A percentile compares a stretch with the other conserved stretches of the same genome.
Conservation (phyloP, 2,888 invertebrate genomes). For the Nineta flava region DNA sequence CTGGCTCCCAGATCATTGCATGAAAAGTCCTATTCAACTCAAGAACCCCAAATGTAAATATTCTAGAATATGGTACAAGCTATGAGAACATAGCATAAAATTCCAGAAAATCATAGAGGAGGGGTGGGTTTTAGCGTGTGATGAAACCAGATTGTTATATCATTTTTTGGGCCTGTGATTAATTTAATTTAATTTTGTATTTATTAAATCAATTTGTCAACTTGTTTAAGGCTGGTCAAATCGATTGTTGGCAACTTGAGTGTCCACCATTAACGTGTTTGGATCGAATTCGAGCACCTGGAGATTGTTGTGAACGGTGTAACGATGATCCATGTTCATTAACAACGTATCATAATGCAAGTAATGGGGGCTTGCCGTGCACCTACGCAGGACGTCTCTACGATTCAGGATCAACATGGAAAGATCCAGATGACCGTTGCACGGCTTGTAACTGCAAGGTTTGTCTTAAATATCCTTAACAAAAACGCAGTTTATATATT, state of each 20-base stretch:
- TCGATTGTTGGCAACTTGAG: constrained; percentile 77
- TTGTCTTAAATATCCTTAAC: constrained; percentile 20
- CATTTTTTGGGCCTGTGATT: not conserved
- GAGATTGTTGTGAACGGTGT: constrained; percentile 57
- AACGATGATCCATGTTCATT: constrained; percentile 40
- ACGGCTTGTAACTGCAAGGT: constrained; percentile 61
- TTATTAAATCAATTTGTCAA: constrained; percentile 30
- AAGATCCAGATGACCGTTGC: constrained; percentile 45
- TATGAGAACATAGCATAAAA: too few species aligned
- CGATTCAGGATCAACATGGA: constrained; percentile 40
- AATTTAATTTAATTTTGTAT: constrained; percentile 12
- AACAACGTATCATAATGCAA: constrained; percentile 21
- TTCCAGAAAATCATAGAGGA: too few species aligned
- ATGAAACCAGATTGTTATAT: not conserved
- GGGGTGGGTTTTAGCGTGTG: not conserved
- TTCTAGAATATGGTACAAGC: too few species aligned
- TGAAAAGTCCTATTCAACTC: too few species aligned
- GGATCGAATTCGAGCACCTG: constrained; percentile 42
- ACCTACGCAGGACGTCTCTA: constrained; percentile 41
- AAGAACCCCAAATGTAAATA: too few species aligned
- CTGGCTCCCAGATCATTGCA: too few species aligned
- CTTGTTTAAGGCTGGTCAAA: constrained; percentile 39
- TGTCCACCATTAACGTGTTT: constrained; percentile 56
- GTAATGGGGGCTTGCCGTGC: constrained; percentile 36
- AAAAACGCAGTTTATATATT: not conserved